phyloP scores from a whole-genome alignment of 2,888 invertebrate genomes.

The Troides oblongomaculatus region DNA sequence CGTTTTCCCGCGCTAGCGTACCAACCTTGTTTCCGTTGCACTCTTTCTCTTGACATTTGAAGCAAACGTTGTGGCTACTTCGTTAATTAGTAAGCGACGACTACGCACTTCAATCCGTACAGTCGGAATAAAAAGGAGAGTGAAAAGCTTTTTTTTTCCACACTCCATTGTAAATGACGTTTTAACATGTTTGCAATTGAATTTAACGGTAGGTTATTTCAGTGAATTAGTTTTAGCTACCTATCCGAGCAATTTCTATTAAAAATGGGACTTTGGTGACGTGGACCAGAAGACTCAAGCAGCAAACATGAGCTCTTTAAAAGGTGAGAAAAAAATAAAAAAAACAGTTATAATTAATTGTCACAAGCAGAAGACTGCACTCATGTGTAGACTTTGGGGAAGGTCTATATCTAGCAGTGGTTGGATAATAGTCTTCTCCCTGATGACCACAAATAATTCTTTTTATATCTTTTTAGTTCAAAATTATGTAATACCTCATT shows the following conservation, averaged over 20 bases:
- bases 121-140: conserved; percentile 9
- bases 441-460: too few species aligned
- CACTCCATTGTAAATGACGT: background rate
- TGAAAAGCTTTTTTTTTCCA: conserved; percentile 1
- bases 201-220: conserved; percentile 7
- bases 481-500: too few species aligned
- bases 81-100: conserved; percentile 49
- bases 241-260: background rate
- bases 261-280: conserved; percentile 27
- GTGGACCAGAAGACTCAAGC: conserved; percentile 15
- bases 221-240: conserved; percentile 4
- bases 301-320: conserved; percentile 25
- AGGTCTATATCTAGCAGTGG: too few species aligned
- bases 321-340: conserved; percentile 27
- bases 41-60: conserved; percentile 68
- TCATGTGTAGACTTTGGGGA: too few species aligned
- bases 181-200: conserved; percentile 18
- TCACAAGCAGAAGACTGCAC: background rate
- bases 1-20: conserved; percentile 72
- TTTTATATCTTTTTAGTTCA: too few species aligned
- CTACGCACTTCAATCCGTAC: conserved; percentile 22
- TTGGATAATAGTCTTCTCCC: too few species aligned
- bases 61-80: conserved; percentile 57
- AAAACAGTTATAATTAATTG: background rate
- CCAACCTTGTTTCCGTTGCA: conserved; percentile 72